Evolutionary conservation across 2,797 vertebrate genomes (phyloP), one percentile per base, ranked within the genome.

Genomic region (Chromobotia macracanthus): DNA sequence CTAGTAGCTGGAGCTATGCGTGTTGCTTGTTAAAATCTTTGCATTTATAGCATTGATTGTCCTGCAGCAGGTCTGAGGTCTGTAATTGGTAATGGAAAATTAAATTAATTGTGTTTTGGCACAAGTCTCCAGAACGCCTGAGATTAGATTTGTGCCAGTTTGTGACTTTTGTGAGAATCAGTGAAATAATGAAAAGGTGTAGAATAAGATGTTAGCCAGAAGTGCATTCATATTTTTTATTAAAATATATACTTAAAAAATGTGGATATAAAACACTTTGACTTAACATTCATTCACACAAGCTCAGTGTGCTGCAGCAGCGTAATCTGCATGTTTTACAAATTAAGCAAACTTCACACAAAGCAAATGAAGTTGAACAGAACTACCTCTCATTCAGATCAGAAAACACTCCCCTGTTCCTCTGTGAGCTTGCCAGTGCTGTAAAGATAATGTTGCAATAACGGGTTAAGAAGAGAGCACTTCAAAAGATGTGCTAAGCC

Each of bases 201-300:
- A 65, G 19, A 38, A 51, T 21, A 63, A 64, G 1, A 65, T 67
- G 18, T 35, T 35, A 71, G 16, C 3, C 75, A 72, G 8, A 0
- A 16, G 50, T 48, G 55, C 60, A 78, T 82, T 82, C 44, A 55
- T 74, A 16, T 84, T 88, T 95, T 95, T 88, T 87, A 92, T 94
- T 90, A 95, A 95, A 95, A 95, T 95, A 95, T 95, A 95, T 86
- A 82, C 74, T 80, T 94, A 94, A 94, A 86, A 95, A 95, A 95
- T 95, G 95, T 95, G 95, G 93, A 95, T 95, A 95, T 94, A 95
- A 95, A 95, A 95, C 94, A 95, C 61, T 81, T 75, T 73, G 65
- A 86, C 74, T 75, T 61, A 73, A 84, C 84, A 85, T 85, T 84
- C 80, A 82, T 78, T 72, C 68, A 84, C 80, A 85, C 84, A 67